These are phyloP conservation scores for Daboia siamensis DNA, from an alignment of 2,113 vertebrate species.

Conservation along the genomic window DNA sequence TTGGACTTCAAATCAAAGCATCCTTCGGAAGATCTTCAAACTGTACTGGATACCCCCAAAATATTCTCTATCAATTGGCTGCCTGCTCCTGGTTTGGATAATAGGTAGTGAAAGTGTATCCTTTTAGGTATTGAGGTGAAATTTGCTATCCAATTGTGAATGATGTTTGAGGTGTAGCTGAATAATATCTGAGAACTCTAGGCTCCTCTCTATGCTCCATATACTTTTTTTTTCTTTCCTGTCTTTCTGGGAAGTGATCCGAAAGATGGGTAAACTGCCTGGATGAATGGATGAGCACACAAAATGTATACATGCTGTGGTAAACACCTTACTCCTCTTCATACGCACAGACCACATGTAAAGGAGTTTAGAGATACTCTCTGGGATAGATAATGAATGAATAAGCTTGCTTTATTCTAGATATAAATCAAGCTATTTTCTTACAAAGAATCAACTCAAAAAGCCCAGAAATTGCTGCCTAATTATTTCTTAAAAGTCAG, in stretches of 20 bases:
- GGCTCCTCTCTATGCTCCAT: neutral
- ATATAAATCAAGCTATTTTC: neutral
- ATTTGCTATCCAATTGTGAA: neutral
- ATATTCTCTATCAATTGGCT: neutral
- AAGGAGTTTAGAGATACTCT: neutral
- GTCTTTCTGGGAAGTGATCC: neutral
- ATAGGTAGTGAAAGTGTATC: neutral
- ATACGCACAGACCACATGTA: neutral
- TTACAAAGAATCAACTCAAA: neutral
- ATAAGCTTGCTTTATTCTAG: neutral
- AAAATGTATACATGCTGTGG: neutral
- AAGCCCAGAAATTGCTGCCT: neutral
- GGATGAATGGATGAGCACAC: neutral
- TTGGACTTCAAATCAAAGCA: neutral
- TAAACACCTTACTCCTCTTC: neutral
- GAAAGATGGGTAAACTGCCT: neutral
- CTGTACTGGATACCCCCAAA: neutral
- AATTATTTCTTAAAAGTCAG: neutral
- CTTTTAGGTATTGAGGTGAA: neutral
- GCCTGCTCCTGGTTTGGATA: neutral
- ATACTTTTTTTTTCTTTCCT: neutral
- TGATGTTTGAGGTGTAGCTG: neutral
- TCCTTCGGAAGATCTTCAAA: neutral
- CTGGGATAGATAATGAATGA: neutral
- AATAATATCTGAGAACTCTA: neutral